phyloP scores from a whole-genome alignment of 2,113 vertebrate species.

The Clarias magur region DNA sequence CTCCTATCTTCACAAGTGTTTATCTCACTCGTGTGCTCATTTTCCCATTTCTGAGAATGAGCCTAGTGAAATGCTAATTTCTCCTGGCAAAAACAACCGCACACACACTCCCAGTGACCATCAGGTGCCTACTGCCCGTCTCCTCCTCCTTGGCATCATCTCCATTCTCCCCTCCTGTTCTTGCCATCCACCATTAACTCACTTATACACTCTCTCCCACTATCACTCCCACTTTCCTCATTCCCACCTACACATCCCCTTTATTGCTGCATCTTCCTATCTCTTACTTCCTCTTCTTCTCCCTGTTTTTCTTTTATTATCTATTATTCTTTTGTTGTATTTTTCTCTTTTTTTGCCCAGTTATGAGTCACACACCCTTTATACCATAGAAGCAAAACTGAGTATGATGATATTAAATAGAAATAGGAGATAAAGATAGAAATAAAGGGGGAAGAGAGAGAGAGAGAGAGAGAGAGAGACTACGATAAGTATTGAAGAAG shows the following conservation, averaged over 20 bases:
- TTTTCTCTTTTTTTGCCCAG: neutral
- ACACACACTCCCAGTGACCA: constrained; percentile 13
- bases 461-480: constrained; percentile 16
- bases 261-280: neutral
- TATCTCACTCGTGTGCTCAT: neutral
- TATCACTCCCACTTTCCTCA: neutral
- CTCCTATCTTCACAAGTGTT: neutral
- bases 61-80: neutral
- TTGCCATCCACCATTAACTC: neutral
- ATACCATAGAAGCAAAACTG: neutral
- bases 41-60: neutral
- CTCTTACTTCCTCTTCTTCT: neutral
- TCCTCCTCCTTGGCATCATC: neutral
- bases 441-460: constrained; percentile 3
- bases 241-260: constrained; percentile 1
- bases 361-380: constrained; percentile 1
- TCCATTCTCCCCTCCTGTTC: neutral
- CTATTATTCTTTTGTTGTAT: neutral
- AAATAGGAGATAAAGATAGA: neutral
- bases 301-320: neutral
- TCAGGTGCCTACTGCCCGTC: constrained; percentile 3
- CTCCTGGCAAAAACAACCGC: neutral
- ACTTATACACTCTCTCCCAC: neutral
- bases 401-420: neutral
- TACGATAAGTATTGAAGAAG: neutral